These are phyloP conservation scores for Mamestra brassicae DNA, from an alignment of 2,888 invertebrate species.

Conservation along the genomic window DNA sequence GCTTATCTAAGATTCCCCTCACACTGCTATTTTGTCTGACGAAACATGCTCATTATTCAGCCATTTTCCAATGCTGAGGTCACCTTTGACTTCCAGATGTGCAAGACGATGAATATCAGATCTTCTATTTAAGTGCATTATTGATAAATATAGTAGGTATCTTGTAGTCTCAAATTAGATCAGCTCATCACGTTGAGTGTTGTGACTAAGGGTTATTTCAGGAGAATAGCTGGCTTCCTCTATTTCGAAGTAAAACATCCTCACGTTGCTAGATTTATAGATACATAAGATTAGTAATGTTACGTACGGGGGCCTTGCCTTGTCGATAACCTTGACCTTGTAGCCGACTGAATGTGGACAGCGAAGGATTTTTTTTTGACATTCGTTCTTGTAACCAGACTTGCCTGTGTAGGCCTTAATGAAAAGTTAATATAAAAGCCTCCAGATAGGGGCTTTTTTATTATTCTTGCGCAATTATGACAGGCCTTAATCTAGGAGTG, in stretches of 20 bases:
- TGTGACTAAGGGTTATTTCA: slow-evolving; percentile 35
- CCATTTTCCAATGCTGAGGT: slow-evolving; percentile 21
- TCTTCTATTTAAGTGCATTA: slow-evolving; percentile 22
- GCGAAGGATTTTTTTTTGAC: too few relatives aligned
- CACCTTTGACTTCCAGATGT: slow-evolving; percentile 36
- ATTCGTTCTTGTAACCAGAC: too few relatives aligned
- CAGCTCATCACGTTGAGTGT: slow-evolving; percentile 28
- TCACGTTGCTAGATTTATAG: slow-evolving; percentile 16
- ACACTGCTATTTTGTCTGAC: slow-evolving; percentile 9
- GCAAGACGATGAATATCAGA: slow-evolving; percentile 25
- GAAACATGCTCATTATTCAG: slow-evolving; percentile 16
- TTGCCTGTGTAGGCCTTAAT: too few relatives aligned
- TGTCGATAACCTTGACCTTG: background rate
- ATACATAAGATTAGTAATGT: slow-evolving; percentile 14
- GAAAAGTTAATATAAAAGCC: too few relatives aligned
- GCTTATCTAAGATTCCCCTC: slow-evolving; percentile 4
- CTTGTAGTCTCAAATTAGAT: slow-evolving; percentile 25
- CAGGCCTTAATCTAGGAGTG: too few relatives aligned
- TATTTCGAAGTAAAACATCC: slow-evolving; percentile 12
- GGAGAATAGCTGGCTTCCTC: slow-evolving; percentile 16
- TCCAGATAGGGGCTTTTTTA: too few relatives aligned
- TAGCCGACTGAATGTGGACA: background rate
- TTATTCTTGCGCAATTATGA: too few relatives aligned
- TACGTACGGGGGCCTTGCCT: background rate
- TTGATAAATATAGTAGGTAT: slow-evolving; percentile 32